These are phyloP conservation scores for Babyrousa celebensis DNA, from an alignment of 2,797 vertebrate genomes.

Conservation along the genomic window DNA sequence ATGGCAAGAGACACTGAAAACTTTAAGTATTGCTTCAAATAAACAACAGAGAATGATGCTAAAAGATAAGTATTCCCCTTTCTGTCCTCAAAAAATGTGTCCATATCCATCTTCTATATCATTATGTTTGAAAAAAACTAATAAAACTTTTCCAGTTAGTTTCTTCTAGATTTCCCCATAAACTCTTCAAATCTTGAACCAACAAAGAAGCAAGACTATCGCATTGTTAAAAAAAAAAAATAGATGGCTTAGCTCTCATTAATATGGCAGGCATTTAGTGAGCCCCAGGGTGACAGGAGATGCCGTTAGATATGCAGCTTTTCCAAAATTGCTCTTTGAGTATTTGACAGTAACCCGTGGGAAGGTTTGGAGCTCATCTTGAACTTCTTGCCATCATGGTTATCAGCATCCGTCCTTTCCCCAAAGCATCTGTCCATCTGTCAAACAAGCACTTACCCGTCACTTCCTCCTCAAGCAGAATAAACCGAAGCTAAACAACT, in stretches of 20 bases:
- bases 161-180: neutral
- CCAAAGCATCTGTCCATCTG: fast-evolving
- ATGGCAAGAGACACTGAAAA: fast-evolving
- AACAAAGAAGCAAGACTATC: neutral
- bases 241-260: fast-evolving
- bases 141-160: neutral
- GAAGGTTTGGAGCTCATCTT: too few relatives aligned
- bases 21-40: neutral
- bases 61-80: neutral
- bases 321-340: neutral
- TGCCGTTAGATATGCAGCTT: too few relatives aligned
- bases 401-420: too few relatives aligned
- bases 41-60: neutral
- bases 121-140: neutral
- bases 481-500: neutral
- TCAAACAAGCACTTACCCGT: neutral
- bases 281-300: too few relatives aligned
- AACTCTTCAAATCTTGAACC: neutral
- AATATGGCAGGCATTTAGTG: neutral
- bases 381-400: fast-evolving
- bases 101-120: neutral
- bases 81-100: neutral
- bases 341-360: too few relatives aligned
- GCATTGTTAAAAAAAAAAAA: neutral
- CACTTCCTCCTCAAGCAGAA: neutral